Percentiles rank a stretch among this genome's conserved stretches.
Evolutionary conservation across 2,113 vertebrate genomes (phyloP).

Genomic region (Anguilla rostrata): DNA sequence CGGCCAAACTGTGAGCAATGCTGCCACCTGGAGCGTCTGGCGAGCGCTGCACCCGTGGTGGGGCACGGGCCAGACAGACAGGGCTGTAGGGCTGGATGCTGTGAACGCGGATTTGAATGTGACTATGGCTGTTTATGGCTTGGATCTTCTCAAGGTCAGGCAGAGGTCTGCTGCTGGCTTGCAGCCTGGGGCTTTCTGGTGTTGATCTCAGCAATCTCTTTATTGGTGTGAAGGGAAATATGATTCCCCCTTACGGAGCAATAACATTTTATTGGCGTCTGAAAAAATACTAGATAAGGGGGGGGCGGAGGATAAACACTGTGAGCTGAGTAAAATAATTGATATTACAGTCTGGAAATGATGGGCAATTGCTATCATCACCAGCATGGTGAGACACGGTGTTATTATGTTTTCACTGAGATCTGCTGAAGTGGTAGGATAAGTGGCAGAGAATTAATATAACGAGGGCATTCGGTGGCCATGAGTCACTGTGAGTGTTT

Average conservation of each 20-base stretch:
- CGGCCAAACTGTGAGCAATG: constrained; percentile 40
- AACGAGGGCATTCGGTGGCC: neutral
- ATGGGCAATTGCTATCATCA: neutral
- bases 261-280: neutral
- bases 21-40: constrained; percentile 62
- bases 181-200: neutral
- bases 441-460: neutral
- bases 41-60: constrained; percentile 28
- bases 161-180: neutral
- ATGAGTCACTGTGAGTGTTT: neutral
- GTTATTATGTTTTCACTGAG: neutral
- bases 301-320: neutral
- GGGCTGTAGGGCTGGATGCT: constrained; percentile 5
- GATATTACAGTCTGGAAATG: neutral
- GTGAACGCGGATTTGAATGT: neutral
- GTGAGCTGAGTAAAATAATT: neutral
- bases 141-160: neutral
- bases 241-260: neutral
- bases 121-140: neutral
- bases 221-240: neutral
- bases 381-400: neutral
- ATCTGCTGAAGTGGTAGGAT: neutral
- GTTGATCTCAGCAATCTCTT: neutral
- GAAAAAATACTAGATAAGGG: neutral
- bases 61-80: constrained; percentile 18